Conservation (phyloP, 2,888 invertebrate species). For the Nephrocerus scutellatus region DNA sequence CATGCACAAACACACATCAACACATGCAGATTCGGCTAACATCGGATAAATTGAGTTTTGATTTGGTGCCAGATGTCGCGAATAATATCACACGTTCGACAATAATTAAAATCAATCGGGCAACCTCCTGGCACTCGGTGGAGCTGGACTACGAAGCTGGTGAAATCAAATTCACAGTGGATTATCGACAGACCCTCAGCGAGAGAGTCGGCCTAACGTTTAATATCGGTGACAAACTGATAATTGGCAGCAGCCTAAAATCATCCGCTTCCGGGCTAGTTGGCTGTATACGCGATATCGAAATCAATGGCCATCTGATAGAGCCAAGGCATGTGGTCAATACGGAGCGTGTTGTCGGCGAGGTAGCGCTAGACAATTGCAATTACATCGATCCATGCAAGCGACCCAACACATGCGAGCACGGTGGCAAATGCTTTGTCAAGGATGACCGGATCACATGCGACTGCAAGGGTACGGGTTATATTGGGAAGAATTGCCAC, state of each 20-base stretch:
- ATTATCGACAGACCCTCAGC: constrained; percentile 65
- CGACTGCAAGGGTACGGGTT: constrained; percentile 84
- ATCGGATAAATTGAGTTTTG: constrained; percentile 79
- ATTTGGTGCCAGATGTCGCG: constrained; percentile 64
- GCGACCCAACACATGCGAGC: constrained; percentile 85
- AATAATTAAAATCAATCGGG: constrained; percentile 73
- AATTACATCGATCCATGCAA: constrained; percentile 84
- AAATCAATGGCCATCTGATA: constrained; percentile 71
- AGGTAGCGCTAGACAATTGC: constrained; percentile 85
- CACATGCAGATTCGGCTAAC: constrained; percentile 62
- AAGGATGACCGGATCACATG: constrained; percentile 81
- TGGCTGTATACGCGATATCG: constrained; percentile 85
- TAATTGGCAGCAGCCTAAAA: constrained; percentile 73
- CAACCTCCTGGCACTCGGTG: constrained; percentile 76
- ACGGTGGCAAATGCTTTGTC: constrained; percentile 84
- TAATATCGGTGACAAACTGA: constrained; percentile 62
- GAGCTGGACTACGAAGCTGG: constrained; percentile 70
- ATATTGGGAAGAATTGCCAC: constrained; percentile 89
- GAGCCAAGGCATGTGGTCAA: constrained; percentile 77
- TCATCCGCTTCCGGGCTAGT: constrained; percentile 70
- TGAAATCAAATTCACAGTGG: constrained; percentile 67
- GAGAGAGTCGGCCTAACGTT: constrained; percentile 61
- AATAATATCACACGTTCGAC: constrained; percentile 72
- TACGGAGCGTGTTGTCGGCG: constrained; percentile 76
- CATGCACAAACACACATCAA: not conserved